Base-by-base conservation (phyloP, 2,113 vertebrate species). In the Aleadryas rufinucha region DNA sequence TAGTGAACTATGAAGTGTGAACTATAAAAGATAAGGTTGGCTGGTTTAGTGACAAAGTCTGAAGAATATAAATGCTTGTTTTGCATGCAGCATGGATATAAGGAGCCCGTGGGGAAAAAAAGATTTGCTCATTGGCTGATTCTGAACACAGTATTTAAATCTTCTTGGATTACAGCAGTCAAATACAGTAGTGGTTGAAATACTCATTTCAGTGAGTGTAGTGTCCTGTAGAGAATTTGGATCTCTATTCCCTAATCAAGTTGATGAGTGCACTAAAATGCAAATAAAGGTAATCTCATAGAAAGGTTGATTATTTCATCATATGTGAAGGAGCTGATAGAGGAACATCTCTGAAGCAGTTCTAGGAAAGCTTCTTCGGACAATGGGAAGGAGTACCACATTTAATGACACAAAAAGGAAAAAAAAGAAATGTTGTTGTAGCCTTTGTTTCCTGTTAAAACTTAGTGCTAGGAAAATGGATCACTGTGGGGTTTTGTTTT, bases 261-360 rank as follows among this genome's bases (percentile, higher is more conserved):
- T 10, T 84, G 85, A 69, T 94, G 89, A 90, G 49, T 56, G 42
- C 69, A 92, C 79, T 90, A 83, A 91, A 89, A 96, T 93, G 85
- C n/a, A 96, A 93, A 92, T 75, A 72, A 84, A 93, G 33, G 35
- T 81, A 86, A 84, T 82, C n/a, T 88, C 52, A 79, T 24, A 24
- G 77, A 74, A 54, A 45, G 59, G 39, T 49, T 94, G 79, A 94
- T 96, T 86, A 84, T 89, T 66, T 82, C 61, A 69, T 90, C 83
- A 70, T 33, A 12, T 6, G 20, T 44, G 41, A 75, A 83, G 57
- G 19, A 78, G 70, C 56, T 89, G 77, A 76, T 69, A 87, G 2
- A 50, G 69, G 50, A 89, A 54, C 22, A 24, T 66, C 52, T 50
- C 64, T 83, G 71, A 61, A 71, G 20, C 54, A 71, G 28, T 53